These are phyloP conservation scores for Zaprionus vittiger DNA, from an alignment of 1,140 invertebrate genomes.

Conservation along the genomic window DNA sequence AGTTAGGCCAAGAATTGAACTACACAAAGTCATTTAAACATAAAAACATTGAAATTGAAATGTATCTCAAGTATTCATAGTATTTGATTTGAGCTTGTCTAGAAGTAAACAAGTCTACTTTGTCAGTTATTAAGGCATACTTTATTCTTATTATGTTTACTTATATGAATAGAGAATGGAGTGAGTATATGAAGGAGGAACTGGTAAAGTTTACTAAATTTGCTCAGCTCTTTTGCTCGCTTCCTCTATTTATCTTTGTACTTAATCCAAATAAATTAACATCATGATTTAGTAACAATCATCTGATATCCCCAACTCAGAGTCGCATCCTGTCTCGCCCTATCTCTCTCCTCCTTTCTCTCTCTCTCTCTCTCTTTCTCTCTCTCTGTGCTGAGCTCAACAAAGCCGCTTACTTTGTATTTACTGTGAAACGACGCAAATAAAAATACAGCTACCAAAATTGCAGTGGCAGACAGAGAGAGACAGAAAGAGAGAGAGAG, in stretches of 20 bases:
- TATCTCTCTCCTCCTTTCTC: not conserved
- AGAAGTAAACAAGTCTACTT: not conserved
- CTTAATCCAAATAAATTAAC: constrained; percentile 42
- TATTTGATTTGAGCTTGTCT: not conserved
- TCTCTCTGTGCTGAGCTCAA: constrained; percentile 2
- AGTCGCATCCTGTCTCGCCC: not conserved
- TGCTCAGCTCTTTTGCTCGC: not conserved
- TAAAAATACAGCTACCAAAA: constrained; percentile 37
- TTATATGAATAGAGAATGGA: not conserved
- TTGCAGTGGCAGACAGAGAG: constrained; percentile 21
- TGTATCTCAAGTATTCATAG: not conserved
- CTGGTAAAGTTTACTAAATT: not conserved
- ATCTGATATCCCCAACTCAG: not conserved
- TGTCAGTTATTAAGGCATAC: constrained; percentile 4
- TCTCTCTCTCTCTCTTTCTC: not conserved
- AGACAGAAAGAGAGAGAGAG: not conserved
- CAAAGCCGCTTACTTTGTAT: constrained; percentile 44
- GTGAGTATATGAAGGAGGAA: not conserved
- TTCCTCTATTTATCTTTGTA: constrained; percentile 10
- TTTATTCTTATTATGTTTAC: constrained; percentile 5
- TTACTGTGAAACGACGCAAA: constrained; percentile 24
- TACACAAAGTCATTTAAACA: not conserved
- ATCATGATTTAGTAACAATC: constrained; percentile 28
- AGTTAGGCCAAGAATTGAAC: not conserved
- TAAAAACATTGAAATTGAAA: not conserved